A percentile compares a stretch with the other conserved stretches of the same genome.
phyloP scores from a whole-genome alignment of 2,113 vertebrate species.

The Psilopsiagon aymara region DNA sequence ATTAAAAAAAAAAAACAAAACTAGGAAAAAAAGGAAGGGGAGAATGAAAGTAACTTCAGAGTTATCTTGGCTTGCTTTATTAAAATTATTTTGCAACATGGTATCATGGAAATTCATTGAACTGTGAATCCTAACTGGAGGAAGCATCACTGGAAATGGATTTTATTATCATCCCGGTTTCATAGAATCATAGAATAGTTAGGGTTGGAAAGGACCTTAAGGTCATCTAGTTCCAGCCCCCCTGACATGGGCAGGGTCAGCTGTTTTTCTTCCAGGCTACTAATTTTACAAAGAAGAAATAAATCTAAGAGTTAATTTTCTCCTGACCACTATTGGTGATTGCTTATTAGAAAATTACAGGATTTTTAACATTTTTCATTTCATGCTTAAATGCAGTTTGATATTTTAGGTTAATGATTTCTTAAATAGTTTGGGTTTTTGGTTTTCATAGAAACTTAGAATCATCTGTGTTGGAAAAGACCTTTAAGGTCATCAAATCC shows the following conservation, averaged over 20 bases:
- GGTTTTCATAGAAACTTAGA: too few relatives aligned
- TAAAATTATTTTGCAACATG: not conserved
- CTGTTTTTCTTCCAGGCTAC: too few relatives aligned
- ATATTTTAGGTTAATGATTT: not conserved
- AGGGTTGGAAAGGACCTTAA: too few relatives aligned
- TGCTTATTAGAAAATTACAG: not conserved
- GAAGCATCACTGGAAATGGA: not conserved
- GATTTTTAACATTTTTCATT: not conserved
- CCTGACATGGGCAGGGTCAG: too few relatives aligned
- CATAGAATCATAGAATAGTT: too few relatives aligned
- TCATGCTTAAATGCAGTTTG: not conserved
- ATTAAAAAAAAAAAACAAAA: not conserved
- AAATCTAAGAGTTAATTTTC: not conserved
- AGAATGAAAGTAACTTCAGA: not conserved
- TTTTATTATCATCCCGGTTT: not conserved
- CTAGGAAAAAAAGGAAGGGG: not conserved
- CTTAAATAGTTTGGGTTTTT: not conserved
- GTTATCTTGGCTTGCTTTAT: not conserved
- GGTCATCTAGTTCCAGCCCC: too few relatives aligned
- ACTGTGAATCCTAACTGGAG: not conserved
- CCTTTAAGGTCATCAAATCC: too few relatives aligned
- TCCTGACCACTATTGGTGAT: not conserved
- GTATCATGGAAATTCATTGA: not conserved
- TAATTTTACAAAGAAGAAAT: not conserved
- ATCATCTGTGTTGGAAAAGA: too few relatives aligned